Percentiles rank a stretch among this genome's conserved stretches.
phyloP scores from a whole-genome alignment of 2,113 vertebrate species.

The Cephalopterus ornatus region DNA sequence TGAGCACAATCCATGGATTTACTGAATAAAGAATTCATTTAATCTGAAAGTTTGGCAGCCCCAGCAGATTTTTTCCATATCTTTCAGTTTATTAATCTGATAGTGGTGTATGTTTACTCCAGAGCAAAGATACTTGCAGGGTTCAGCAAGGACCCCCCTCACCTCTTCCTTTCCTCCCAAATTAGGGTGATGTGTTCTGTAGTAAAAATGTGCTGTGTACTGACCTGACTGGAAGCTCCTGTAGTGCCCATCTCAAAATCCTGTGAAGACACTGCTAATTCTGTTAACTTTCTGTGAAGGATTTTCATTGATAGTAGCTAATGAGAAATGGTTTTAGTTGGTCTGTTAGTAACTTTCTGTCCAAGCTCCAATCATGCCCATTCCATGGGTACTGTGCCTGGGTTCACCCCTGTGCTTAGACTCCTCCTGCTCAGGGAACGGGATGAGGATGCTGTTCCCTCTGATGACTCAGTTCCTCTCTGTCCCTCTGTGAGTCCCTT shows the following conservation, averaged over 20 bases:
- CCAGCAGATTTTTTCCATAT: not conserved
- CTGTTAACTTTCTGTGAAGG: not conserved
- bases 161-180: too few species aligned
- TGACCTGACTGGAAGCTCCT: not conserved
- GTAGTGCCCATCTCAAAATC: not conserved
- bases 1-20: not conserved
- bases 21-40: not conserved
- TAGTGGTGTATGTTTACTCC: not conserved
- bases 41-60: not conserved
- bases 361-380: not conserved
- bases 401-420: not conserved
- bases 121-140: not conserved
- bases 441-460: not conserved
- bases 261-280: not conserved
- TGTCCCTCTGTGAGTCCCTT: not conserved
- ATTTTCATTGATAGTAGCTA: not conserved
- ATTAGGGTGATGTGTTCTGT: not conserved
- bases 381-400: not conserved
- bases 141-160: not conserved
- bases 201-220: not conserved
- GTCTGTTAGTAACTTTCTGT: not conserved
- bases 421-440: fast-evolving
- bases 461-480: not conserved
- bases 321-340: not conserved
- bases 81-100: not conserved